A percentile compares a stretch with the other conserved stretches of the same genome.
phyloP scores from a whole-genome alignment of 92 coral and sea anemone species.

The Porites evermanni region DNA sequence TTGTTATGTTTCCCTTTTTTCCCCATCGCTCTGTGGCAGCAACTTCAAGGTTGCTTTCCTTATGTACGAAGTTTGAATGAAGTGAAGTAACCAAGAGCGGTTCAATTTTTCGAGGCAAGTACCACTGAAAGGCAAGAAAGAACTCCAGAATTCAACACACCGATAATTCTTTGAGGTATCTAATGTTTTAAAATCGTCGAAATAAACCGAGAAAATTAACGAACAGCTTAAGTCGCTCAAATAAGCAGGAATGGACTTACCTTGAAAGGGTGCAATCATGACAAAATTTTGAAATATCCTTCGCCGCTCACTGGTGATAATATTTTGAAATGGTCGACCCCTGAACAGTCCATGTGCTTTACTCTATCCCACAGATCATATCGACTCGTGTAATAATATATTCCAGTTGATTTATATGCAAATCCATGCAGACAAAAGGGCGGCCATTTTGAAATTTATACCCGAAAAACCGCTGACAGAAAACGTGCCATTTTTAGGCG shows the following conservation, averaged over 20 bases:
- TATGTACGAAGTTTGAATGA: constrained; percentile 14
- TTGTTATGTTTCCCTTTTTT: constrained; percentile 37
- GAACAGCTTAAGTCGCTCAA: neutral
- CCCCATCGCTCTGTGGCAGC: constrained; percentile 20
- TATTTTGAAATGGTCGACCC: too few relatives aligned
- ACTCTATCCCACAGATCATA: too few relatives aligned
- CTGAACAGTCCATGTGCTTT: too few relatives aligned
- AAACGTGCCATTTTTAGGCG: too few relatives aligned
- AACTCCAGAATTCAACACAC: constrained; percentile 40
- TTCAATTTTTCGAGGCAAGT: neutral
- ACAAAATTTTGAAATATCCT: too few relatives aligned
- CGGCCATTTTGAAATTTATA: constrained; percentile 46
- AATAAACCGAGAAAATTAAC: constrained; percentile 8
- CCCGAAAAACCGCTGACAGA: constrained; percentile 37
- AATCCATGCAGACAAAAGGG: constrained; percentile 38
- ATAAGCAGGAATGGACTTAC: constrained; percentile 10
- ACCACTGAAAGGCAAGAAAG: neutral
- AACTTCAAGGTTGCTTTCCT: neutral
- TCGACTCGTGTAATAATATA: too few relatives aligned
- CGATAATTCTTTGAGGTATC: constrained; percentile 45
- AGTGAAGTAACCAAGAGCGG: neutral
- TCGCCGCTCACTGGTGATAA: too few relatives aligned
- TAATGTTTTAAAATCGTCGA: constrained; percentile 33
- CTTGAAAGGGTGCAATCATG: too few relatives aligned
- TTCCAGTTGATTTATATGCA: neutral